A percentile compares a stretch with the other conserved stretches of the same genome.
Conservation (phyloP, 2,113 vertebrate genomes). For the Gambusia affinis region DNA sequence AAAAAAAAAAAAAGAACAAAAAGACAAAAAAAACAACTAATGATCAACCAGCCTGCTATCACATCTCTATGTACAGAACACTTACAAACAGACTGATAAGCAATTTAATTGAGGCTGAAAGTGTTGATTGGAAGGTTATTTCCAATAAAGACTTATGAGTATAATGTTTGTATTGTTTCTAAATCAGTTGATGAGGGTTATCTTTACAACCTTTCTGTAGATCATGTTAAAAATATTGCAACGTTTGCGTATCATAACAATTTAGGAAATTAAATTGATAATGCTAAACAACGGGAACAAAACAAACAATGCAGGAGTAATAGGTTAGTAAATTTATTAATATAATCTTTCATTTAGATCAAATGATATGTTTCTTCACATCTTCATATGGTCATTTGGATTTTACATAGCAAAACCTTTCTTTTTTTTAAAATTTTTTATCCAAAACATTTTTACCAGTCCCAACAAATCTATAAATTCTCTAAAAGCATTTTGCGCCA, state of each 20-base stretch:
- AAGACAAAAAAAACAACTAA: conserved; percentile 7
- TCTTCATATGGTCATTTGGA: conserved; percentile 30
- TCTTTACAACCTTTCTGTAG: neutral
- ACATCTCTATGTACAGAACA: conserved; percentile 2
- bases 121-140: conserved; percentile 10
- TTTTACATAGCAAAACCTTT: conserved; percentile 43
- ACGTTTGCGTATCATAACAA: neutral
- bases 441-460: conserved; percentile 1
- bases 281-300: conserved; percentile 1
- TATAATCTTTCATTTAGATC: conserved; percentile 27
- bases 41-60: conserved; percentile 47
- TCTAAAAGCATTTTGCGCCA: conserved; percentile 10
- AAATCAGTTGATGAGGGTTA: neutral
- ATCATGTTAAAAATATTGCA: neutral
- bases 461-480: conserved; percentile 38
- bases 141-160: conserved; percentile 47
- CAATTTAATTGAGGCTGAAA: conserved; percentile 5
- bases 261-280: neutral
- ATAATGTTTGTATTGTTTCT: conserved; percentile 18
- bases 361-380: conserved; percentile 32
- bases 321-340: conserved; percentile 55
- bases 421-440: neutral
- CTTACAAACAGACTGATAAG: conserved; percentile 7
- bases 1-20: neutral
- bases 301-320: conserved; percentile 11